These are phyloP conservation scores for Ardeotis arabs DNA, from an alignment of 2,113 vertebrate genomes.

Conservation along the genomic window DNA sequence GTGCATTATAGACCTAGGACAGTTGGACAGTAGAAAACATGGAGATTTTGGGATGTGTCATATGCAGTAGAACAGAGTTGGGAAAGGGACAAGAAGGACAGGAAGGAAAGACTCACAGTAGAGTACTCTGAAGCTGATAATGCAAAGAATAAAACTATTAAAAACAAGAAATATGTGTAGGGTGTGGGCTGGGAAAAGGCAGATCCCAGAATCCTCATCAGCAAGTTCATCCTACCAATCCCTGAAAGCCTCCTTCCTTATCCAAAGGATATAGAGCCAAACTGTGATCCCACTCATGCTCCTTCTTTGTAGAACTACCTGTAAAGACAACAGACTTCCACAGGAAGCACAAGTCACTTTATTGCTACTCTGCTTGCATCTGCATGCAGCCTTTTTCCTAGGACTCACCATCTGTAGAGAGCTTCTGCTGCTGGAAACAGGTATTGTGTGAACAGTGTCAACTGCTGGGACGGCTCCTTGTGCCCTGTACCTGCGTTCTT, in stretches of 20 bases:
- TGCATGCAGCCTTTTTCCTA: neutral
- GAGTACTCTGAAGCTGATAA: slow-evolving; percentile 11
- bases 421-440: neutral
- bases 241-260: neutral
- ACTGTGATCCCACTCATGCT: neutral
- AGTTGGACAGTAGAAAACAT: neutral
- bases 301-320: neutral
- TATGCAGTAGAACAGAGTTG: neutral
- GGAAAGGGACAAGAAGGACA: neutral
- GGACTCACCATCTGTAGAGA: neutral
- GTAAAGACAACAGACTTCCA: neutral
- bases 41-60: neutral
- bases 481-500: neutral
- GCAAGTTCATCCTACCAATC: neutral
- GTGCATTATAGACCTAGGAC: neutral
- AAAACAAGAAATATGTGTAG: neutral
- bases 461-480: neutral
- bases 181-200: neutral
- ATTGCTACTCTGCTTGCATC: neutral
- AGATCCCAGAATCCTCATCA: slow-evolving; percentile 11
- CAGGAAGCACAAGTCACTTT: neutral
- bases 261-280: slow-evolving; percentile 2
- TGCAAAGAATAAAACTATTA: slow-evolving; percentile 1
- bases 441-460: neutral
- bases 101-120: neutral